Evolutionary conservation across 2,113 vertebrate genomes (phyloP).

Genomic region (Paramisgurnus dabryanus): DNA sequence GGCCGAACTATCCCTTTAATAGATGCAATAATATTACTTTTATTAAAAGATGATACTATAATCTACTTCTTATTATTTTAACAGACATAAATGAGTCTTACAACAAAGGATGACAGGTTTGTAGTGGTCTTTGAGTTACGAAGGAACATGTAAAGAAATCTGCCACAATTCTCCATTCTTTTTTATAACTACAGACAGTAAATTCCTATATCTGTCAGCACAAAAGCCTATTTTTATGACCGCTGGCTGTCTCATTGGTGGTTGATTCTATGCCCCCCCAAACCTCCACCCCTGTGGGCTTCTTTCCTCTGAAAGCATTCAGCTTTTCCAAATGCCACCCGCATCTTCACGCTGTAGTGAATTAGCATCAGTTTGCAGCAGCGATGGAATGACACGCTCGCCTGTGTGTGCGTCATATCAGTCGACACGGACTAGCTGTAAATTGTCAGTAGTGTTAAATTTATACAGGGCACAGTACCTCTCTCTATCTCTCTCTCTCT

Average conservation of each 20-base stretch:
- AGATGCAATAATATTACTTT: too few relatives aligned
- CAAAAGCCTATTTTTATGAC: neutral
- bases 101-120: too few relatives aligned
- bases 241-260: neutral
- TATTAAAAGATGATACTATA: too few relatives aligned
- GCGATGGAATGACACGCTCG: constrained; percentile 65
- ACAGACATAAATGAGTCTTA: too few relatives aligned
- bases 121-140: too few relatives aligned
- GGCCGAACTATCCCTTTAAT: too few relatives aligned
- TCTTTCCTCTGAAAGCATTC: constrained; percentile 58
- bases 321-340: constrained; percentile 48
- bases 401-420: constrained; percentile 62
- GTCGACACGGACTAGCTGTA: constrained; percentile 67
- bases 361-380: constrained; percentile 69
- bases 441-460: constrained; percentile 72
- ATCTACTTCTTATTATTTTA: too few relatives aligned
- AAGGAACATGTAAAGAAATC: neutral
- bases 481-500: constrained; percentile 44
- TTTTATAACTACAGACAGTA: neutral
- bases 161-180: neutral
- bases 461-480: constrained; percentile 67
- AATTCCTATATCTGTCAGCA: neutral
- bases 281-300: constrained; percentile 11
- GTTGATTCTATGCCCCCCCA: neutral
- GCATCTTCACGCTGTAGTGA: constrained; percentile 69